A percentile compares a stretch with the other conserved stretches of the same genome.
These are phyloP conservation scores for Margarornis squamiger DNA, from an alignment of 2,797 vertebrate genomes.

Conservation along the genomic window DNA sequence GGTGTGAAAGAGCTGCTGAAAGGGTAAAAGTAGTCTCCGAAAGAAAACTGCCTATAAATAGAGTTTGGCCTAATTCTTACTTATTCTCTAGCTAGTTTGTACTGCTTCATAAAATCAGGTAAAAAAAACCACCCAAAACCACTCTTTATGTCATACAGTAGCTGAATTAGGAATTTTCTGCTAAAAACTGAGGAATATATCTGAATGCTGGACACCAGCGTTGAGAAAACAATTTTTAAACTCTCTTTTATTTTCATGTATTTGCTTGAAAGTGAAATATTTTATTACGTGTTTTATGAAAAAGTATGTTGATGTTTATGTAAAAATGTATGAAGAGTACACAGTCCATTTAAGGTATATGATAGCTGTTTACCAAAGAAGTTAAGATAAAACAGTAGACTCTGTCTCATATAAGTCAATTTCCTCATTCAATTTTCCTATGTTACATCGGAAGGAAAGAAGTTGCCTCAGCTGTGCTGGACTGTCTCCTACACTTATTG, in stretches of 20 bases:
- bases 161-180: not conserved
- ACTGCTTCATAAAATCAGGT: not conserved
- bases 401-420: not conserved
- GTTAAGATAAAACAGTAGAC: not conserved
- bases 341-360: not conserved
- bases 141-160: not conserved
- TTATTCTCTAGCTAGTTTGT: not conserved
- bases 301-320: not conserved
- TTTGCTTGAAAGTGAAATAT: not conserved
- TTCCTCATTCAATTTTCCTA: not conserved
- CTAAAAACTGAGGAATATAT: not conserved
- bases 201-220: not conserved
- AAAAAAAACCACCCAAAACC: not conserved
- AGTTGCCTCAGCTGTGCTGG: not conserved
- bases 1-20: slow-evolving; percentile 38
- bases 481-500: not conserved
- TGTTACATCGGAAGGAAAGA: slow-evolving; percentile 26
- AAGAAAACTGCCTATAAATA: slow-evolving; percentile 28
- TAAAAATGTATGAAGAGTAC: not conserved
- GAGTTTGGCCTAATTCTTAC: slow-evolving; percentile 32
- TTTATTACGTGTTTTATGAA: not conserved
- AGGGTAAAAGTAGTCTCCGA: not conserved
- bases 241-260: fast-evolving
- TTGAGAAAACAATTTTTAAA: not conserved
- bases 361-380: not conserved